These are phyloP conservation scores for human DNA, from an alignment of 2,113 vertebrate species.

Conservation along the genomic window DNA sequence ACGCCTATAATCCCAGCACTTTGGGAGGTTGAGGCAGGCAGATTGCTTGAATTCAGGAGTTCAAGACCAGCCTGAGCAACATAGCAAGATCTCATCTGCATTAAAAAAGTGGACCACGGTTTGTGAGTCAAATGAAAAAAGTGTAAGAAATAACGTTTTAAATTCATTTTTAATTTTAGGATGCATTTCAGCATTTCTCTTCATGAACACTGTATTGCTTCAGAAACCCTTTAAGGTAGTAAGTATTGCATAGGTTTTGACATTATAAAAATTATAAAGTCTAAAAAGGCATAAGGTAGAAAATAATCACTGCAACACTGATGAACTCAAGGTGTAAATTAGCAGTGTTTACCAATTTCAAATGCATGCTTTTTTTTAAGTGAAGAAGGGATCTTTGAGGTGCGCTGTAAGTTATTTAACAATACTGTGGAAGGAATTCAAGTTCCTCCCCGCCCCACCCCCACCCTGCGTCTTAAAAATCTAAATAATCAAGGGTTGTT, in stretches of 20 bases:
- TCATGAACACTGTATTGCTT: slow-evolving; percentile 53
- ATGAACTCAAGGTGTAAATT: slow-evolving; percentile 76
- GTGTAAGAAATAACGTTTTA: slow-evolving; percentile 29
- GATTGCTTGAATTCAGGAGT: no score
- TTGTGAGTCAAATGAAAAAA: slow-evolving; percentile 23
- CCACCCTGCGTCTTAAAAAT: not conserved
- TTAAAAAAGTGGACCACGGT: not conserved
- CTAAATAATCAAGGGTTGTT: slow-evolving; percentile 40
- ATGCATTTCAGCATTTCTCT: slow-evolving; percentile 65
- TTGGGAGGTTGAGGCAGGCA: no score
- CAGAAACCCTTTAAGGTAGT: slow-evolving; percentile 63
- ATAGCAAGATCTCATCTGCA: no score
- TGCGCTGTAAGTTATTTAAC: not conserved
- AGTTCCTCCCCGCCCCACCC: not conserved
- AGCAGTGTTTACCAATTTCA: slow-evolving; percentile 70
- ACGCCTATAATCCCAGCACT: no score
- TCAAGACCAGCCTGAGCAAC: no score
- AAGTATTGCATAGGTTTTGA: slow-evolving; percentile 72
- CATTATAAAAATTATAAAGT: slow-evolving; percentile 77
- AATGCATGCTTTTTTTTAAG: slow-evolving; percentile 63
- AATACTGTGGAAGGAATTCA: slow-evolving; percentile 25
- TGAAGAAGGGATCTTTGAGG: slow-evolving; percentile 52
- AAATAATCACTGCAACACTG: slow-evolving; percentile 72
- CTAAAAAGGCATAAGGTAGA: slow-evolving; percentile 66
- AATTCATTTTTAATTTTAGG: slow-evolving; percentile 66